Base-by-base conservation (phyloP, 2,888 invertebrate genomes). In the Helicoverpa assulta region DNA sequence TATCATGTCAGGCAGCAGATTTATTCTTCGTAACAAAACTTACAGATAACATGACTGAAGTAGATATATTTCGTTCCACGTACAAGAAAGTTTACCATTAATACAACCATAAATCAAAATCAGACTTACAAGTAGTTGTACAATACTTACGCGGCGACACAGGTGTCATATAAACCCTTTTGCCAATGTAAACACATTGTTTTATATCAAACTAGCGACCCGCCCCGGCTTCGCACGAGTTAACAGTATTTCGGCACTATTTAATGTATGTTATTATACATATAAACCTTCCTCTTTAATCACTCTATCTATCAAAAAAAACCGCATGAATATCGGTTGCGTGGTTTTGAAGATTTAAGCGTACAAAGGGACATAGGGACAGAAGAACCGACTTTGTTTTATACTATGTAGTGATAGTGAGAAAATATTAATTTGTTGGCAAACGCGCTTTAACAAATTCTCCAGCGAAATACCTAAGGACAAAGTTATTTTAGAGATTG, bases 111-210 rank as follows among this genome's bases (percentile, higher is more conserved):
- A 71, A 70, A 78, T 75, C 80, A 76, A 75, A 51, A 67, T 75
- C 64, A 10, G 37, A 56, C 53, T 76, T 63, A 58, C n/a, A 55
- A 58, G n/a, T 66, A 70, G 63, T 78, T 68, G 63, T 63, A 65
- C 58, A 73, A 71, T 82, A 88, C 86, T 87, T 85, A 86, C 75
- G 73, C 70, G 70, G 63, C 81, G 78, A 82, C 84, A 76, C 89
- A 89, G 88, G 88, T 91, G 89, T 79, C 85, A 84, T 81, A 82
- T 77, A 86, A 83, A 82, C 77, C 83, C 83, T 75, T 70, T 72
- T 82, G 86, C 87, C 85, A 89, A 89, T 78, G 80, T 82, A 86
- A 82, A 83, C 74, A 82, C 67, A 76, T 78, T 81, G 76, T 73
- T 80, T 80, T 83, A 76, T 77, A 81, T 70, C 47, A 70, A 66